Evolutionary conservation across 2,797 vertebrate species (phyloP).

Genomic region (Psittacula echo): DNA sequence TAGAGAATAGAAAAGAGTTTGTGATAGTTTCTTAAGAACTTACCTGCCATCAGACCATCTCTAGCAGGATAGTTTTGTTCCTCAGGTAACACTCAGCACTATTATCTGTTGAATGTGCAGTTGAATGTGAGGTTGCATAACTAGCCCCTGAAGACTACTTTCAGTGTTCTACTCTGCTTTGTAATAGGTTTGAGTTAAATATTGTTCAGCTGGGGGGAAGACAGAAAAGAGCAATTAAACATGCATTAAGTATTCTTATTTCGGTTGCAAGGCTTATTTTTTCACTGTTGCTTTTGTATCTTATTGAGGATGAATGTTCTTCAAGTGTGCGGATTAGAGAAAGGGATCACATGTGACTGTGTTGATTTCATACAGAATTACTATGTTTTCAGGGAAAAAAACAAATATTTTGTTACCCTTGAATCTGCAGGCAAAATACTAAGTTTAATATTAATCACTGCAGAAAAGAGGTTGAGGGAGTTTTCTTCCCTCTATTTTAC

Average conservation of each 20-base stretch:
- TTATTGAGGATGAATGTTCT: neutral
- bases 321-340: neutral
- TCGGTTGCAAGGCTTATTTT: neutral
- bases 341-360: neutral
- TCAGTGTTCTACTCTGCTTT: neutral
- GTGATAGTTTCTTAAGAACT: neutral
- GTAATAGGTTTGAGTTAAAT: neutral
- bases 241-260: neutral
- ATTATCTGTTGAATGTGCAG: neutral
- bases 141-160: neutral
- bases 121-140: neutral
- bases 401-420: neutral
- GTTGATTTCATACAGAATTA: neutral
- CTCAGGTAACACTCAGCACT: neutral
- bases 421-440: neutral
- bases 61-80: neutral
- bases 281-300: neutral
- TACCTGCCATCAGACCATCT: neutral
- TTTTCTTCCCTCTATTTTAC: neutral
- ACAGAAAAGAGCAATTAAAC: neutral
- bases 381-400: neutral
- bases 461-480: neutral
- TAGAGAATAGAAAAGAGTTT: neutral
- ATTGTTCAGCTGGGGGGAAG: neutral
- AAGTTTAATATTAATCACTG: neutral